Percentiles rank a stretch among this genome's conserved stretches.
These are phyloP conservation scores for Archaeoteleia sp. DNA, from an alignment of 2,888 invertebrate species.

Conservation along the genomic window DNA sequence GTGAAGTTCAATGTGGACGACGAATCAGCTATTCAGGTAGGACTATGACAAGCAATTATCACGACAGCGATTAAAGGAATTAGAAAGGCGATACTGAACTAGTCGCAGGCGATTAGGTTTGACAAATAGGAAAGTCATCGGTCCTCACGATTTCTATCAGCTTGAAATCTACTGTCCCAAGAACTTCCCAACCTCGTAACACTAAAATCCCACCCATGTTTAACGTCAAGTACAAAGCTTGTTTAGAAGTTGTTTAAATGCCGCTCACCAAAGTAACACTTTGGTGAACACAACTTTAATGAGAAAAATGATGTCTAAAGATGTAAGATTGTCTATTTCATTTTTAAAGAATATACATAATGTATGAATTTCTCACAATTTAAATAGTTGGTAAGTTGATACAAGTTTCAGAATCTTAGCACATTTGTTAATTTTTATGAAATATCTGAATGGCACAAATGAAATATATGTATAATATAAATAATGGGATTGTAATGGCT, in stretches of 20 bases:
- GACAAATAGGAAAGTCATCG: slow-evolving; percentile 55
- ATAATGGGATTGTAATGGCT: too few relatives aligned
- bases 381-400: too few relatives aligned
- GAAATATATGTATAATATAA: too few relatives aligned
- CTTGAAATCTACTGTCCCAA: slow-evolving; percentile 18
- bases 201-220: slow-evolving; percentile 23
- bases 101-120: slow-evolving; percentile 39
- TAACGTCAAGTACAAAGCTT: slow-evolving; percentile 12
- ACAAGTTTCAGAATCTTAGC: too few relatives aligned
- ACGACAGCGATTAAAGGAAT: slow-evolving; percentile 42
- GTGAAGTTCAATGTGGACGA: slow-evolving; percentile 7
- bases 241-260: slow-evolving; percentile 23
- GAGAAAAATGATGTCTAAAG: too few relatives aligned
- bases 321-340: too few relatives aligned
- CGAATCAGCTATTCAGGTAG: slow-evolving; percentile 10
- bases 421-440: too few relatives aligned
- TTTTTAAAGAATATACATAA: too few relatives aligned
- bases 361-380: too few relatives aligned
- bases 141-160: slow-evolving; percentile 34
- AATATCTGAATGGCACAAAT: too few relatives aligned
- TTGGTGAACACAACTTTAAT: too few relatives aligned
- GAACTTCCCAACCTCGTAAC: slow-evolving; percentile 19
- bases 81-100: slow-evolving; percentile 26
- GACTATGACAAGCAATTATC: slow-evolving; percentile 41
- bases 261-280: slow-evolving; percentile 11